Evolutionary conservation across 2,888 invertebrate genomes (phyloP), one percentile per base, ranked within the genome.

Genomic region (Cephonodes hylas): DNA sequence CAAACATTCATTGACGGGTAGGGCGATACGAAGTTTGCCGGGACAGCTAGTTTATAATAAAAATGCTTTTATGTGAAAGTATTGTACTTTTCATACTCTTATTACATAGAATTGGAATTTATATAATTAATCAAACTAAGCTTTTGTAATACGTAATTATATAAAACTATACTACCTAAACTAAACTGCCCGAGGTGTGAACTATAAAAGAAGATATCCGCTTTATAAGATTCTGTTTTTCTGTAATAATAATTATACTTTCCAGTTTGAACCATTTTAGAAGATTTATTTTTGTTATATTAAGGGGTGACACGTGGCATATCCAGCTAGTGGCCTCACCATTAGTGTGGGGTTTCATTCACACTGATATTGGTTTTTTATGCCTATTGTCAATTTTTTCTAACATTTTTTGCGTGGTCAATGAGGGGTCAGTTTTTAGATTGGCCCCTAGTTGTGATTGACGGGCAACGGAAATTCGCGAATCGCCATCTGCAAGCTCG

Each of bases 341-440:
- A 85, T 85, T 84, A 84, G 85, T 85, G 73, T 76, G 76, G 77
- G 72, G 78, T 80, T 83, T 87, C 86, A 85, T 89, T 81, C 74
- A 68, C 75, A 73, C 76, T 77, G 75, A 78, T 81, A 76, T 80
- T 77, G 74, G 77, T 79, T 85, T 88, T 86, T 87, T 81, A 72
- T 77, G 64, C 66, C 70, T 65, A 75, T 86, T 85, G 83, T 83
- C 68, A 70, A 73, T 81, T 83, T 83, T 79, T 81, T 75, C 64
- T 56, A 44, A 48, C 71, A 79, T 86, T 86, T 53, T 86, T 79
- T 82, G 70, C 76, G 77, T 86, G 91, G 91, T 91, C 91, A 91
- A 85, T 83, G 88, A 89, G 88, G 90, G 91, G 91, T 91, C 91
- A 91, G 85, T 85, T 89, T 88, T 88, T 86, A 74, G 74, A 74